Evolutionary conservation across 2,888 invertebrate species (phyloP).

Genomic region (Aelia acuminata): DNA sequence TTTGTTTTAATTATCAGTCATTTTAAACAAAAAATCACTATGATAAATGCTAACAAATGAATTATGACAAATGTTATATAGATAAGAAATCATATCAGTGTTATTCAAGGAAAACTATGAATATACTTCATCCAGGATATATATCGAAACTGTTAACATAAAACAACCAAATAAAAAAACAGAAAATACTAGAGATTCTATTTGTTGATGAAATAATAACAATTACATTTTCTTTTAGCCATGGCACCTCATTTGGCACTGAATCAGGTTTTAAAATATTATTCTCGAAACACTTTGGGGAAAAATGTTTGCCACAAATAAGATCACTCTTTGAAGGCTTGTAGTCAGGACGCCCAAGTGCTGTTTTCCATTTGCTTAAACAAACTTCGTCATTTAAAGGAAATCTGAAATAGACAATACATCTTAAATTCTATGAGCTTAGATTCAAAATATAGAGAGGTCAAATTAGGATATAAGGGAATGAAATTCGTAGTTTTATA

Average conservation of each 20-base stretch:
- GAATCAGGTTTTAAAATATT: constrained; percentile 51
- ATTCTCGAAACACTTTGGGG: constrained; percentile 17
- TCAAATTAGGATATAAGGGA: background rate
- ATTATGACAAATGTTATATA: background rate
- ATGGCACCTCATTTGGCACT: background rate
- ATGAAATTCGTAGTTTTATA: background rate
- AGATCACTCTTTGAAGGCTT: constrained; percentile 47
- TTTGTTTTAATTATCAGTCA: background rate
- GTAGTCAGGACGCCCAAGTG: constrained; percentile 46
- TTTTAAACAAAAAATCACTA: background rate
- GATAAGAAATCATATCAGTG: background rate
- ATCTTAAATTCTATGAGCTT: background rate
- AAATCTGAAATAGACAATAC: constrained; percentile 48
- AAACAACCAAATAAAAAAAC: background rate
- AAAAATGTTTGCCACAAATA: constrained; percentile 55
- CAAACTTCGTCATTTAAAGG: constrained; percentile 46
- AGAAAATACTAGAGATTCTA: background rate
- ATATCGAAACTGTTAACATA: background rate
- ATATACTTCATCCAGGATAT: background rate
- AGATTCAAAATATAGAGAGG: background rate
- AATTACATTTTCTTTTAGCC: constrained; percentile 29
- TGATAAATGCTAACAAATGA: constrained; percentile 15
- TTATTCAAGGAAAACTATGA: background rate
- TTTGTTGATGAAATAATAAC: background rate
- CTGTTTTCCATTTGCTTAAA: constrained; percentile 53